Conservation (phyloP, 64 coral and sea anemone species). For the Montipora sp. region DNA sequence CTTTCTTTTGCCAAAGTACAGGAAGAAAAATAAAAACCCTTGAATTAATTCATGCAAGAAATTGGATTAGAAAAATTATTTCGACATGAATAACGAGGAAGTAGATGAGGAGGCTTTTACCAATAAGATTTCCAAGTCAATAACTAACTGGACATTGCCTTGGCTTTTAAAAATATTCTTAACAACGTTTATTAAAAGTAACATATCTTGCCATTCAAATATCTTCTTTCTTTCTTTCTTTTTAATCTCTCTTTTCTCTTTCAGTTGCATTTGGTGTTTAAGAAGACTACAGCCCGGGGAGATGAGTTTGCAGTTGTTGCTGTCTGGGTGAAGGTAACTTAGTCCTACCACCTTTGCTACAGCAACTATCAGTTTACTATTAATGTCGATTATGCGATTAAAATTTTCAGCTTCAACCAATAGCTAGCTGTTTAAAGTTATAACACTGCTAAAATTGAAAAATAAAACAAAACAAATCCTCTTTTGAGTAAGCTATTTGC, state of each 20-base stretch:
- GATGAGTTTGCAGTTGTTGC: slow-evolving; percentile 1
- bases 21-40: background rate
- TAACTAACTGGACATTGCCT: background rate
- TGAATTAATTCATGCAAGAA: background rate
- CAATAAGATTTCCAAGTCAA: background rate
- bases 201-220: no score
- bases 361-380: background rate
- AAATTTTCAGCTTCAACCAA: background rate
- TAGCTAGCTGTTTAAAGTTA: background rate
- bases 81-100: background rate
- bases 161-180: background rate
- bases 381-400: background rate
- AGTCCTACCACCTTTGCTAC: background rate
- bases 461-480: background rate
- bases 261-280: slow-evolving; percentile 24
- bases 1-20: background rate
- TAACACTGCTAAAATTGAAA: background rate
- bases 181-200: background rate
- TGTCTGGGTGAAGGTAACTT: slow-evolving; percentile 25
- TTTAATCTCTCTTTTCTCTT: background rate
- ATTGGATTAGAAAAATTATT: background rate
- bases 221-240: background rate
- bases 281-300: background rate
- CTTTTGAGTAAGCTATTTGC: background rate
- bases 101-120: background rate